A percentile compares a stretch with the other conserved stretches of the same genome.
Conservation (phyloP, 2,113 vertebrate species). For the Bolborhynchus lineola region DNA sequence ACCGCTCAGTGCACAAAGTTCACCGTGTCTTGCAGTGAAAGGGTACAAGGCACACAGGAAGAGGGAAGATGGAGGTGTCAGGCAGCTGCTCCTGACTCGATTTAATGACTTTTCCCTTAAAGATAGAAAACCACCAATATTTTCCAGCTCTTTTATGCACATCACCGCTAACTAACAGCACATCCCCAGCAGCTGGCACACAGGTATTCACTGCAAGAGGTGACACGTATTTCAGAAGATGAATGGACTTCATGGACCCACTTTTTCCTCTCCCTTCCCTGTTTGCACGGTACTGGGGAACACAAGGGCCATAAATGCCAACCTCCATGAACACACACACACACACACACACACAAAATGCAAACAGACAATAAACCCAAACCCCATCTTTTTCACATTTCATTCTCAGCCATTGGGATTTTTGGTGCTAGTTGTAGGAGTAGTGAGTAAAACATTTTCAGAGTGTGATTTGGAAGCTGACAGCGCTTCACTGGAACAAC, state of each 20-base stretch:
- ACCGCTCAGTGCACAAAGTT: fast-evolving
- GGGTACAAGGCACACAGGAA: neutral
- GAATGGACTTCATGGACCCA: fast-evolving
- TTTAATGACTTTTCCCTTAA: neutral
- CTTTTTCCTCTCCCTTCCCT: neutral
- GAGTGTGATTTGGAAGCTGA: neutral
- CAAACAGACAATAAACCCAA: neutral
- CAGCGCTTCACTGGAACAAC: fast-evolving
- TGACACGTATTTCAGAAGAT: neutral
- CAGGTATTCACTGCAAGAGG: neutral
- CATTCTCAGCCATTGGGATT: neutral
- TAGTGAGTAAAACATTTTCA: neutral
- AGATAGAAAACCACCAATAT: neutral
- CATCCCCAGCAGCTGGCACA: neutral
- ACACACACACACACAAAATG: fast-evolving
- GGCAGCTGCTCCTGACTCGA: neutral
- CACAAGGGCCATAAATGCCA: neutral
- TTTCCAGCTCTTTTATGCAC: neutral
- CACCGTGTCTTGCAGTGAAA: neutral
- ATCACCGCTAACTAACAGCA: neutral
- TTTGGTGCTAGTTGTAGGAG: neutral
- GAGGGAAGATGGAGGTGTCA: neutral
- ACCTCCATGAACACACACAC: neutral
- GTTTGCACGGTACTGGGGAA: fast-evolving
- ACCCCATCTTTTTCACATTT: neutral